Conservation (phyloP, 2,888 invertebrate genomes). For the Himalopsyche anomala region DNA sequence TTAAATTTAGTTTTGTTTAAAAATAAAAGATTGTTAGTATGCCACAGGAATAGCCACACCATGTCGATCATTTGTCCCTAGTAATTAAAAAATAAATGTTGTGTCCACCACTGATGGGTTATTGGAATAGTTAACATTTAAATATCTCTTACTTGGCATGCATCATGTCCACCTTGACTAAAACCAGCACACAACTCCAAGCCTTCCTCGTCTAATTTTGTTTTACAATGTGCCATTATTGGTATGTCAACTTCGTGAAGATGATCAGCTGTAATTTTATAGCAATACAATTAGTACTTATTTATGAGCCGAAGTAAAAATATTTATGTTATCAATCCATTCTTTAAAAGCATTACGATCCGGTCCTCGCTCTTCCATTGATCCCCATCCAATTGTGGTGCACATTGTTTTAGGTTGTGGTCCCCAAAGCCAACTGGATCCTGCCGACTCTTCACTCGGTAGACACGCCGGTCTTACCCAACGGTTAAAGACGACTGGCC, state of each 20-base stretch:
- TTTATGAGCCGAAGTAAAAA: not conserved
- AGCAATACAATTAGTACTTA: not conserved
- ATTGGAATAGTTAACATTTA: too few relatives aligned
- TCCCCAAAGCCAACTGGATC: constrained; percentile 79
- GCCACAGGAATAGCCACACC: too few relatives aligned
- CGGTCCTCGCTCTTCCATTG: constrained; percentile 84
- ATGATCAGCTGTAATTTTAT: constrained; percentile 81
- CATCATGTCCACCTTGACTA: constrained; percentile 85
- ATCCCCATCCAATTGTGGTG: constrained; percentile 90
- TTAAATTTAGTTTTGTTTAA: too few relatives aligned
- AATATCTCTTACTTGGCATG: constrained; percentile 79
- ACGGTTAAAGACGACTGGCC: constrained; percentile 83
- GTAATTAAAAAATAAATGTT: not conserved
- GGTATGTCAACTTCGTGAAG: constrained; percentile 88
- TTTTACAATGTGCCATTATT: constrained; percentile 81
- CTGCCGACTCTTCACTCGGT: constrained; percentile 78
- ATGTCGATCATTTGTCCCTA: too few relatives aligned
- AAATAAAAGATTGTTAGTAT: too few relatives aligned
- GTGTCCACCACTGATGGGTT: too few relatives aligned
- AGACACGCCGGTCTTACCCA: constrained; percentile 89
- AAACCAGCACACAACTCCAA: constrained; percentile 88
- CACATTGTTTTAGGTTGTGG: constrained; percentile 83
- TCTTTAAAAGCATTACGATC: constrained; percentile 80
- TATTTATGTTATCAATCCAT: too few relatives aligned
- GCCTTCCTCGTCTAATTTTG: constrained; percentile 80